Percentiles rank a stretch among this genome's conserved stretches.
Evolutionary conservation across 2,888 invertebrate species (phyloP).

Genomic region (Busseola fusca): DNA sequence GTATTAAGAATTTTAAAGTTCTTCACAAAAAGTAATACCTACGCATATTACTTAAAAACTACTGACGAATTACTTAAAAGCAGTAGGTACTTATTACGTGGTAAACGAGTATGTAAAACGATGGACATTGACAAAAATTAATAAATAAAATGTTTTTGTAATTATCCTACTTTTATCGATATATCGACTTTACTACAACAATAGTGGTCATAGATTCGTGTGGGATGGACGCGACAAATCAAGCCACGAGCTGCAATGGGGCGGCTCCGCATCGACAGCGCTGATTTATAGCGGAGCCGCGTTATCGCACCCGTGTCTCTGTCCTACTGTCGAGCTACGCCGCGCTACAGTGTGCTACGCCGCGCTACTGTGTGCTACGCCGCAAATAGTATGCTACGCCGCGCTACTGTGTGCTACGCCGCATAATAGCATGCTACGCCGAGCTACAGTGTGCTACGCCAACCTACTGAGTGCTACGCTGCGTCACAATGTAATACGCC

Average conservation of each 20-base stretch:
- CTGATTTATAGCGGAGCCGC: slow-evolving; percentile 85
- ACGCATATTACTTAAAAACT: not conserved
- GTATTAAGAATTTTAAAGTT: not conserved
- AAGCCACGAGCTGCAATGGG: slow-evolving; percentile 84
- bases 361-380: not conserved
- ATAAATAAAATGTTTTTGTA: not conserved
- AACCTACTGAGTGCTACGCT: too few relatives aligned
- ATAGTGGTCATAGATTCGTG: slow-evolving; percentile 72
- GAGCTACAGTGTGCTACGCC: not conserved
- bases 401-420: too few relatives aligned
- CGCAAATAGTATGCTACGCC: not conserved
- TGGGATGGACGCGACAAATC: slow-evolving; percentile 88
- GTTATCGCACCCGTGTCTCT: slow-evolving; percentile 78
- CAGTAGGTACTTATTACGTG: not conserved
- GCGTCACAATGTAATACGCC: not conserved
- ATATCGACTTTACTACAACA: slow-evolving; percentile 44
- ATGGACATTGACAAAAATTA: not conserved
- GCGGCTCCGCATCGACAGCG: slow-evolving; percentile 87
- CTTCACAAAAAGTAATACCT: not conserved
- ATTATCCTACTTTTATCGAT: slow-evolving; percentile 22
- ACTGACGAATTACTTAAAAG: not conserved
- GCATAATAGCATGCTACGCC: not conserved
- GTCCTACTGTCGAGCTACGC: slow-evolving; percentile 21
- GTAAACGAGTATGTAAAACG: not conserved
- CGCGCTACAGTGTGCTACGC: slow-evolving; percentile 5